Conservation (phyloP, 2,888 invertebrate genomes). For the Plagodis dolabraria region DNA sequence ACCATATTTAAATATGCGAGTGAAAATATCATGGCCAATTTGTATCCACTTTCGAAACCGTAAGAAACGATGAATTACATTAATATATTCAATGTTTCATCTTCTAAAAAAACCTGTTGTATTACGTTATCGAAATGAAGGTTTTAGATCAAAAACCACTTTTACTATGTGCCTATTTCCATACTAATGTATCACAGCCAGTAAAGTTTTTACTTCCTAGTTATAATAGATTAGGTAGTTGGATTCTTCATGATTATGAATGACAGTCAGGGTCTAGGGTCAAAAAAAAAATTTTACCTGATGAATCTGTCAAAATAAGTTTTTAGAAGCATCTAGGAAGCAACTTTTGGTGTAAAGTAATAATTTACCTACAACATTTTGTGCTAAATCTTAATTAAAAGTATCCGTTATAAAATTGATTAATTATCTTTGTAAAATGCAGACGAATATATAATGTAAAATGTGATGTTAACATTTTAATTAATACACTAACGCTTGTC, state of each 20-base stretch:
- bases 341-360: too few relatives aligned
- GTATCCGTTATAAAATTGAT: too few relatives aligned
- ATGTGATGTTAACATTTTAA: too few relatives aligned
- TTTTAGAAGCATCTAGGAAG: too few relatives aligned
- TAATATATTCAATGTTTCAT: conserved; percentile 45
- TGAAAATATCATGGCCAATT: conserved; percentile 43
- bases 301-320: too few relatives aligned
- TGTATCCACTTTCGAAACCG: conserved; percentile 50
- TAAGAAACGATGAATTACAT: conserved; percentile 43
- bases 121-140: conserved; percentile 36
- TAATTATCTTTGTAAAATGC: too few relatives aligned
- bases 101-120: conserved; percentile 46
- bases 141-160: conserved; percentile 45
- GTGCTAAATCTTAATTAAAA: too few relatives aligned
- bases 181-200: background rate
- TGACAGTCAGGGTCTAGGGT: background rate
- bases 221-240: background rate
- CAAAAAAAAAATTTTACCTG: background rate
- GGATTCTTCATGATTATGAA: background rate
- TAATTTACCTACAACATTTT: too few relatives aligned
- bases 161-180: conserved; percentile 34
- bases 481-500: too few relatives aligned
- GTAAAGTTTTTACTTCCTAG: background rate
- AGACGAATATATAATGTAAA: too few relatives aligned
- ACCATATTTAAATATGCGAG: conserved; percentile 22